Base-by-base conservation (phyloP, 1,140 invertebrate genomes). In the Dendrolimus punctatus region DNA sequence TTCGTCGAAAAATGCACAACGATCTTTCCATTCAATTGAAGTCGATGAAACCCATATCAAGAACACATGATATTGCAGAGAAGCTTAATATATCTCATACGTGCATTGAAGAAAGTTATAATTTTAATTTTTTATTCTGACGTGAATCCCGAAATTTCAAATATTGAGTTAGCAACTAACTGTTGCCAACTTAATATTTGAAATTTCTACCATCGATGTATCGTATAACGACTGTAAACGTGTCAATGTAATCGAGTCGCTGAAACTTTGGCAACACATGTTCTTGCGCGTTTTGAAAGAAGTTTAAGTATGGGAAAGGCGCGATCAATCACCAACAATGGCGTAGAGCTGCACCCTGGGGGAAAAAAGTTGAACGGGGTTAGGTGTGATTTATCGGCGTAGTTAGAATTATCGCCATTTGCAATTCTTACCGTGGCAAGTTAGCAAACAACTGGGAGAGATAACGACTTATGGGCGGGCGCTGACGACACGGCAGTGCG, bases 331-430 rank as follows among this genome's bases (percentile, higher is more conserved):
- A 82, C 77, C 60, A 70, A 80, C 77, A 78, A 76, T 74, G 72
- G 58, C 58, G 66, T 56, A 57, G 58, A 73, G 69, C 48, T 66
- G 72, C 72, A 71, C 80, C 77, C 80, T 60, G 50, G 71, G 72
- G 82, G 72, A 80, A 84, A 84, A 83, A 85, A 80, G 55, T 82
- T 75, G 67, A 79, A 74, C 76, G 76, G 60, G 71, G 62, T 71
- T 66, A 67, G 60, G 71, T 23, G 71, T 82, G 82, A 85, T 85
- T 85, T 85, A 85, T 85, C 57, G 77, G 69, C 60, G 77, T 80
- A 84, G 79, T 85, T 82, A 64, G 79, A 85, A 85, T 85, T 85
- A 85, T 84, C 73, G 72, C 82, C 73, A 85, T 85, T 85, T 83
- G 82, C 82, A 85, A 85, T 85, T 85, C 80, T 78, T 80, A 75